A percentile compares a stretch with the other conserved stretches of the same genome.
These are phyloP conservation scores for Oophaga sylvatica DNA, from an alignment of 2,797 vertebrate genomes.

Conservation along the genomic window DNA sequence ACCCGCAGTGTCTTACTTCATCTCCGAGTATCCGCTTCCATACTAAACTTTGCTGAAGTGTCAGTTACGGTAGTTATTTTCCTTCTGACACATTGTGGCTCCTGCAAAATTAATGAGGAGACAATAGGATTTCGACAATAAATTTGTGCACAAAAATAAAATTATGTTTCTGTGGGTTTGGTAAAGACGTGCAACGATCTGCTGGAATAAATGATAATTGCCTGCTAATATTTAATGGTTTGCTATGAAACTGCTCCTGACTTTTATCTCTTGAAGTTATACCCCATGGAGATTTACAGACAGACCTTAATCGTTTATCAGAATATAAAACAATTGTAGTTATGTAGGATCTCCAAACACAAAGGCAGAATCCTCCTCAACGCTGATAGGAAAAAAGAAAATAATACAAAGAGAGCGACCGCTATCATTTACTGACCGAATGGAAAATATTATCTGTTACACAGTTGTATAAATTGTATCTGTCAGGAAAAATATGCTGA, in stretches of 20 bases:
- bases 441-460: background rate
- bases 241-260: background rate
- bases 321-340: background rate
- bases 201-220: background rate
- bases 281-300: background rate
- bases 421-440: background rate
- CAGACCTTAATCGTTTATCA: background rate
- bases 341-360: background rate
- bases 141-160: background rate
- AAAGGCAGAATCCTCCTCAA: background rate
- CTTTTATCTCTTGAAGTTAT: background rate
- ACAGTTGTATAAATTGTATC: background rate
- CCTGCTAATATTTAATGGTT: background rate
- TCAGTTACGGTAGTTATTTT: background rate
- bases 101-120: background rate
- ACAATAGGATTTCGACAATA: background rate
- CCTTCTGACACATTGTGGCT: background rate
- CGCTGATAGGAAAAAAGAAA: background rate
- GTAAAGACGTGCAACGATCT: background rate
- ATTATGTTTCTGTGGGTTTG: background rate
- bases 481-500: background rate
- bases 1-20: background rate
- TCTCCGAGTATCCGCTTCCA: background rate
- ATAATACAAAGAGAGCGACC: background rate
- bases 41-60: background rate